Evolutionary conservation across 2,113 vertebrate species (phyloP).

Genomic region (Canis aureus): DNA sequence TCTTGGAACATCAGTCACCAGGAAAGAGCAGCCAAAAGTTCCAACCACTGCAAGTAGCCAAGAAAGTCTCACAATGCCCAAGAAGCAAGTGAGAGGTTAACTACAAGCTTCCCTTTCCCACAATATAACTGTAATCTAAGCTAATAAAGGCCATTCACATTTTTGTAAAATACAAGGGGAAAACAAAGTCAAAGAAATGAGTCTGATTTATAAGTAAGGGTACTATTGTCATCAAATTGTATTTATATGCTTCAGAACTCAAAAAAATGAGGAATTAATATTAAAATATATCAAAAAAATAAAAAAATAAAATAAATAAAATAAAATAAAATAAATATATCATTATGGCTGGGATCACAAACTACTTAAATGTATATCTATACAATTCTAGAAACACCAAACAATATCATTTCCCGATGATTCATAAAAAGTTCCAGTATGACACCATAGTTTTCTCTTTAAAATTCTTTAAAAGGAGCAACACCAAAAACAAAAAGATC

Average conservation of each 20-base stretch:
- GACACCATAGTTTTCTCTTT: background rate
- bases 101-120: constrained; percentile 67
- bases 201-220: constrained; percentile 71
- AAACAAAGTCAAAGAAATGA: constrained; percentile 57
- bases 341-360: background rate
- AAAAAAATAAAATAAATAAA: too few species aligned
- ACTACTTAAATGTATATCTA: background rate
- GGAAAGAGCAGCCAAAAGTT: background rate
- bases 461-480: background rate
- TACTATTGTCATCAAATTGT: constrained; percentile 71
- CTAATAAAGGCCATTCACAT: constrained; percentile 77
- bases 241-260: constrained; percentile 75
- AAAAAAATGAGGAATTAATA: constrained; percentile 76
- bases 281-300: constrained; percentile 36
- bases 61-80: constrained; percentile 25
- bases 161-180: background rate
- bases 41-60: background rate
- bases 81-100: background rate
- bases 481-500: background rate
- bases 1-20: background rate
- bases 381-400: constrained; percentile 60
- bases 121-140: constrained; percentile 80
- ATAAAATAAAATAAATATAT: constrained; percentile 36
- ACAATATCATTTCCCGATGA: background rate
- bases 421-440: constrained; percentile 19